Base-by-base conservation (phyloP, 2,888 invertebrate genomes). In the Druceiella hillmani region DNA sequence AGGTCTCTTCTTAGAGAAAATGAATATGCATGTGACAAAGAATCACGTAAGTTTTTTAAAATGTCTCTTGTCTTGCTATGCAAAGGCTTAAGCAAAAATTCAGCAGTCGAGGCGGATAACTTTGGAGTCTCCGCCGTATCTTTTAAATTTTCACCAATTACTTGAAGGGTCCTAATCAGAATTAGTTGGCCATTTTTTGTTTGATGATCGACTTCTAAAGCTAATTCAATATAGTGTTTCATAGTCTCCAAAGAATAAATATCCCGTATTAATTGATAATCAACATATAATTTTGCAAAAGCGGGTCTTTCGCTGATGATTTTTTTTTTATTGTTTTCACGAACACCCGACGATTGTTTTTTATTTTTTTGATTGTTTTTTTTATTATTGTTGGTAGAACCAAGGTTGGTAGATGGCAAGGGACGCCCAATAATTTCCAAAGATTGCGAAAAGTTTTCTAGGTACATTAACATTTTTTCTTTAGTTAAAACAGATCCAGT, bases 271-370 rank as follows among this genome's bases (percentile, higher is more conserved):
- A 40, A 24, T 37, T 46, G 40, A 31, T 46, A 42, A 42, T 48
- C 50, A 6, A 20, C 38, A 36, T 48, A 50, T 13, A 50, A 33
- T 11, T 45, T 45, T 38, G 33, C 27, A 40, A 50, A 48, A 26
- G 31, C 6, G n/a, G 22, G 22, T 7, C n/a, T 7, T 7, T 20
- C n/a, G 22, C 22, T 20, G n/a, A 20, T n/a, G 22, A 20, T 20
- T n/a, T 20, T n/a, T 20, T 6, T n/a, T 7, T 7, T n/a, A 20
- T 7, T n/a, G 6, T n/a, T 20, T n/a, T 20, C 22, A 20, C 22
- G 22, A n/a, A n/a, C n/a, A n/a, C n/a, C n/a, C n/a, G n/a, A n/a
- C n/a, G n/a, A n/a, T n/a, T n/a, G n/a, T n/a, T n/a, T n/a, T n/a
- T n/a, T n/a, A n/a, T n/a, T n/a, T n/a, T n/a, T n/a, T n/a, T n/a